Evolutionary conservation across 2,113 vertebrate genomes (phyloP), one percentile per base, ranked within the genome.

Genomic region (Romanogobio albipinnatus): DNA sequence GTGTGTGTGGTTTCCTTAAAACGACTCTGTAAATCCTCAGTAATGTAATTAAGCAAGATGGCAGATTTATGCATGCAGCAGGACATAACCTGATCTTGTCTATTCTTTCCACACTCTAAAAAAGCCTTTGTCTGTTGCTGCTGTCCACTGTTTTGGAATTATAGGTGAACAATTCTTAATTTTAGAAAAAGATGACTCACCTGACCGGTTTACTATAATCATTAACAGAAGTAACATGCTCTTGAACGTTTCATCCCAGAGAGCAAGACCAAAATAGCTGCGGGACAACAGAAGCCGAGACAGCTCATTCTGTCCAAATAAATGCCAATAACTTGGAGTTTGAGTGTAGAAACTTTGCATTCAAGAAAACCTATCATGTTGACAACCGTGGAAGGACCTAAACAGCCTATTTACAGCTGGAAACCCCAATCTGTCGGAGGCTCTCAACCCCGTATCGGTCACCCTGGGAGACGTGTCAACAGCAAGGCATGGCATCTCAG

Each of bases 11-110:
- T 98, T 96, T 97, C 96, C 96, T 95, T 95, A 96, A 96, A 91
- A 94, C 94, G 84, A 26, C 93, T 93, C 93, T 93, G 94, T 96
- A 95, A 95, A 95, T 96, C 95, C 95, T 94, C 95, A 94, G 95
- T 99, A 99, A 98, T 97, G 95, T 96, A 97, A 99, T 99, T 99
- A 99, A 86, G 94, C 92, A 91, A 88, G 24, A 56, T 33, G 93
- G 93, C 95, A 97, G 97, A 98, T 97, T 98, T 97, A 97, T 97
- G 97, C 95, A 94, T 96, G 93, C 91, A 94, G 95, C 94, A 93
- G 95, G 93, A 96, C 95, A 96, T 95, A 97, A 98, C 96, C 96
- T 96, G 97, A 97, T 98, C 97, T 93, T 96, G 96, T 95, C 97
- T 95, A 95, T 96, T 97, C 95, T n/a, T 43, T 96, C 96, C 96